phyloP scores from a whole-genome alignment of 2,113 vertebrate species.

The Nestor notabilis region DNA sequence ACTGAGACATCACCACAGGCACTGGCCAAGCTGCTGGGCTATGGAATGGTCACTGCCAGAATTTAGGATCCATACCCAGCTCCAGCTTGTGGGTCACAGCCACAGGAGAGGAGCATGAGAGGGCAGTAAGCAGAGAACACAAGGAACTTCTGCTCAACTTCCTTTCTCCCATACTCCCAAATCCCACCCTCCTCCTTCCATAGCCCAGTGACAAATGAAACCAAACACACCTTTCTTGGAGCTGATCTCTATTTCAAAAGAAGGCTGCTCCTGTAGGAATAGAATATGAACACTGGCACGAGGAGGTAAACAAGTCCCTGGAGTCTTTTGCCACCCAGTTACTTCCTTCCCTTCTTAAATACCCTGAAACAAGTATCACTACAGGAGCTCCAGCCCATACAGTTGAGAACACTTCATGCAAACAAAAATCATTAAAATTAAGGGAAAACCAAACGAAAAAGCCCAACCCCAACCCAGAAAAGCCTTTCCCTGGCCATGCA shows the following conservation, averaged over 20 bases:
- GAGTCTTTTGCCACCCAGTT: not conserved
- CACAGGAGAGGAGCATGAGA: not conserved
- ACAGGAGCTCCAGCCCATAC: not conserved
- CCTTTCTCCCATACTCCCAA: not conserved
- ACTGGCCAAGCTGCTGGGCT: not conserved
- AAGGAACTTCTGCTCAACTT: not conserved
- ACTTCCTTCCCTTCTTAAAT: not conserved
- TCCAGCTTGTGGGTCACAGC: not conserved
- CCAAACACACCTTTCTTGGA: not conserved
- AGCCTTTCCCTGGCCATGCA: not conserved
- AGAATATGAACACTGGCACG: not conserved
- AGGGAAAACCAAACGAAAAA: not conserved
- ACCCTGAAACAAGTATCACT: not conserved
- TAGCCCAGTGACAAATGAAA: not conserved
- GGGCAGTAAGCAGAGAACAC: rapidly evolving
- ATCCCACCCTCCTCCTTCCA: not conserved
- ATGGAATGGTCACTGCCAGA: not conserved
- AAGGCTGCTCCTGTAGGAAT: not conserved
- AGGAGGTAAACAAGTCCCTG: not conserved
- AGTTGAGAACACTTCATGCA: not conserved
- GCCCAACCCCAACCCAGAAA: not conserved
- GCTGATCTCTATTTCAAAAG: constrained; percentile 17
- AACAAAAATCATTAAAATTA: not conserved
- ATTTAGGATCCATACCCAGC: not conserved
- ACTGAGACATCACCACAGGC: not conserved